phyloP scores from a whole-genome alignment of 2,113 vertebrate species.

The Tachycineta bicolor region DNA sequence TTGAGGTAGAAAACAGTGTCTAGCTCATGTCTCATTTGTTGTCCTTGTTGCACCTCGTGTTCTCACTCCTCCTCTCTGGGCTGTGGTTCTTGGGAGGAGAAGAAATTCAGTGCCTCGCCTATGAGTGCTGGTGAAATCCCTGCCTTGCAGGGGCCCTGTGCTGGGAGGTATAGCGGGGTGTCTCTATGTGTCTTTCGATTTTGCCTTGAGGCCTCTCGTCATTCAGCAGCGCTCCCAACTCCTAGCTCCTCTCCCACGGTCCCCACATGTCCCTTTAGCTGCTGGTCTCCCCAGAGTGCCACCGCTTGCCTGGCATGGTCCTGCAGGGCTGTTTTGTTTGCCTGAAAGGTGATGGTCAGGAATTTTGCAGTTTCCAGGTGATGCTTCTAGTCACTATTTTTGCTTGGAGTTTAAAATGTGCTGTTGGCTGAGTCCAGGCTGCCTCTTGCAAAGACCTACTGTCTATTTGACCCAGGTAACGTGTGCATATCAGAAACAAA shows the following conservation, averaged over 20 bases:
- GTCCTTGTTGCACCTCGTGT: rapidly evolving
- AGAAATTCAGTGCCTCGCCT: neutral
- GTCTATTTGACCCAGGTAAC: neutral
- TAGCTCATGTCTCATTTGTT: neutral
- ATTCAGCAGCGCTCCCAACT: neutral
- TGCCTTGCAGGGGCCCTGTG: neutral
- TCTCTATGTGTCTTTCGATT: neutral
- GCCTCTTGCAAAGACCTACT: neutral
- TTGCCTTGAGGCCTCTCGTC: neutral
- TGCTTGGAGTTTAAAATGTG: neutral
- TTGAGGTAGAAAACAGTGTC: neutral
- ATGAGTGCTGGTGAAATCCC: neutral
- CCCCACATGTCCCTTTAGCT: neutral
- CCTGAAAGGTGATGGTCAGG: neutral
- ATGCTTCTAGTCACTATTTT: neutral
- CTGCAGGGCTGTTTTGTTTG: neutral
- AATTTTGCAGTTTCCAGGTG: neutral
- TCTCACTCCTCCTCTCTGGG: neutral
- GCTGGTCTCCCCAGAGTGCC: neutral
- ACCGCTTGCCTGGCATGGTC: rapidly evolving
- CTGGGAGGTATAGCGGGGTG: neutral
- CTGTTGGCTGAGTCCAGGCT: neutral
- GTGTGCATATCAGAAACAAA: rapidly evolving
- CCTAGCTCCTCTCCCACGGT: neutral
- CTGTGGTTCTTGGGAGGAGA: neutral